Conservation (phyloP, 1,140 invertebrate genomes). For the Ditylenchus dipsaci region DNA sequence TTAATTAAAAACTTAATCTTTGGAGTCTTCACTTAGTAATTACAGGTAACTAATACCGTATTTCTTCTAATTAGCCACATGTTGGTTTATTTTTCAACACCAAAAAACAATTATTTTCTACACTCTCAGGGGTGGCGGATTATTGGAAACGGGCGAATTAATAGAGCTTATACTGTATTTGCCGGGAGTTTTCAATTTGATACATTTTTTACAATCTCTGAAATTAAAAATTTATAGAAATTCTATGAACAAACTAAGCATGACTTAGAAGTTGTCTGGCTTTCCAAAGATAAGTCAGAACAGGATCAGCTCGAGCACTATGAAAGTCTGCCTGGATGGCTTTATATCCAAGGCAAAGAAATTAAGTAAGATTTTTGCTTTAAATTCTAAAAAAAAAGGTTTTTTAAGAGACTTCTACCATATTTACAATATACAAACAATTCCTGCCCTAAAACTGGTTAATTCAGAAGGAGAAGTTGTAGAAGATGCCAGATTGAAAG, state of each 20-base stretch:
- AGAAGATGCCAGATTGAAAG: not conserved
- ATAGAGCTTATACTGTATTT: too few relatives aligned
- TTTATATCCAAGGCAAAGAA: constrained; percentile 27
- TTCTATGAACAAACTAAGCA: constrained; percentile 39
- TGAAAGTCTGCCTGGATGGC: constrained; percentile 23
- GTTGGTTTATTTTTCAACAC: too few relatives aligned
- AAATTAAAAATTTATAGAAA: too few relatives aligned
- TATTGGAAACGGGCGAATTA: too few relatives aligned
- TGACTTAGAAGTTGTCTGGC: constrained; percentile 32
- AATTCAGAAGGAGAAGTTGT: not conserved
- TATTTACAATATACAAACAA: not conserved
- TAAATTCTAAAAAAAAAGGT: not conserved
- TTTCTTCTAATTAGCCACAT: too few relatives aligned
- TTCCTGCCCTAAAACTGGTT: not conserved
- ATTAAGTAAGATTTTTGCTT: constrained; percentile 21
- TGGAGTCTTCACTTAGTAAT: too few relatives aligned
- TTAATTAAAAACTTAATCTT: too few relatives aligned
- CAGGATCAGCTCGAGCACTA: constrained; percentile 37
- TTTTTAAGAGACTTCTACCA: not conserved
- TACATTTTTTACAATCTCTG: too few relatives aligned
- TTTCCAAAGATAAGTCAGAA: constrained; percentile 26
- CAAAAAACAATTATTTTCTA: not conserved
- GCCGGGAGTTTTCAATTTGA: too few relatives aligned
- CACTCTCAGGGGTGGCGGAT: too few relatives aligned
- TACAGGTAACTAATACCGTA: too few relatives aligned